Conservation (phyloP, 2,888 invertebrate species). For the Nebria salina region DNA sequence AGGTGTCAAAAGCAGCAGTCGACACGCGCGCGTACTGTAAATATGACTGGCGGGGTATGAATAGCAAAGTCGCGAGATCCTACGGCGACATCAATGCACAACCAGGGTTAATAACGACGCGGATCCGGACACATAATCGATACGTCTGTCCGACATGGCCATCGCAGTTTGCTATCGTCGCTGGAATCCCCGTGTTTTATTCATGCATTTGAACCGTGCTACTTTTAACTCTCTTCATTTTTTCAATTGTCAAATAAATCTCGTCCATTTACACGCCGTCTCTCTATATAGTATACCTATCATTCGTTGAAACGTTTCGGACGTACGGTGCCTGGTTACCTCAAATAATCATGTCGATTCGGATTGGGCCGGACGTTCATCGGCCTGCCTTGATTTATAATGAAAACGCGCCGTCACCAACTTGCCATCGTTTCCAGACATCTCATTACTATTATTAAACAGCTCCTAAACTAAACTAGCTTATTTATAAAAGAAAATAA, state of each 20-base stretch:
- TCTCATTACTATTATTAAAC: background rate
- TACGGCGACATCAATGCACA: constrained; percentile 21
- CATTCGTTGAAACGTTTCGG: too few species aligned
- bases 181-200: constrained; percentile 51
- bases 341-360: background rate
- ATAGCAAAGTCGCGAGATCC: constrained; percentile 46
- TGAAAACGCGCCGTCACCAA: background rate
- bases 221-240: constrained; percentile 49
- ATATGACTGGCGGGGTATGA: constrained; percentile 51
- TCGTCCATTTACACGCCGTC: constrained; percentile 13
- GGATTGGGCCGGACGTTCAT: background rate
- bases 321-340: background rate
- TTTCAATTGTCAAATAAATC: constrained; percentile 48
- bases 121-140: constrained; percentile 50
- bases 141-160: constrained; percentile 51
- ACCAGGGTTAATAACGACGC: constrained; percentile 20
- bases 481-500: background rate
- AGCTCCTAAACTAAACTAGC: background rate
- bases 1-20: constrained; percentile 52
- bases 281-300: background rate
- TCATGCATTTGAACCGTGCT: constrained; percentile 50
- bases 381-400: background rate
- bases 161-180: constrained; percentile 51
- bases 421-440: background rate
- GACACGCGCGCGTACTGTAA: constrained; percentile 49